Conservation (phyloP, 2,888 invertebrate species). For the Flabesymbios commensalis region DNA sequence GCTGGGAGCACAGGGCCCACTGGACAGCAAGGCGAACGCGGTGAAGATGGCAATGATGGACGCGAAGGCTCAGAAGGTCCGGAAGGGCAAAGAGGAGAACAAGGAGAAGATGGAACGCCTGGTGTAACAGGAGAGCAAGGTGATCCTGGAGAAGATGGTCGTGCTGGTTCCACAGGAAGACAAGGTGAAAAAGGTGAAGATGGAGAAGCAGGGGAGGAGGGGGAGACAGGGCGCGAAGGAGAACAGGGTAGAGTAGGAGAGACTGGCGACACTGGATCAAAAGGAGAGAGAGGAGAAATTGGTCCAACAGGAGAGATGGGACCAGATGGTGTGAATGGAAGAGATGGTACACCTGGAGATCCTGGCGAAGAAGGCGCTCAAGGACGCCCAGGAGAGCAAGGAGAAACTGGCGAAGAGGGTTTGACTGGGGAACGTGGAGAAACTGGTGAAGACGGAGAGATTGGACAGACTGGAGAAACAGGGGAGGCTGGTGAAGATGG, state of each 20-base stretch:
- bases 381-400: conserved; percentile 19
- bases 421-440: conserved; percentile 14
- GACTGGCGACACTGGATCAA: no score
- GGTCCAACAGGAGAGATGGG: no score
- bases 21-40: conserved; percentile 13
- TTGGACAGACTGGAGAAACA: not conserved
- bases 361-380: conserved; percentile 14
- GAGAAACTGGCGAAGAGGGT: conserved; percentile 12
- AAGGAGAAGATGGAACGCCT: conserved; percentile 13
- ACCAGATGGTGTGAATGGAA: no score
- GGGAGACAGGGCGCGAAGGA: no score
- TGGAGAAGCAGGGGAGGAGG: conserved; percentile 14
- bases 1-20: conserved; percentile 9
- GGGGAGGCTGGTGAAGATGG: conserved; percentile 12
- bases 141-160: conserved; percentile 13
- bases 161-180: conserved; percentile 16
- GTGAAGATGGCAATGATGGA: conserved; percentile 6
- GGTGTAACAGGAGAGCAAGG: conserved; percentile 17
- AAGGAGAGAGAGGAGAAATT: no score
- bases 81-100: no score
- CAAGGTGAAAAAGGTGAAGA: conserved; percentile 13
- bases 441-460: no score
- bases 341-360: conserved; percentile 14
- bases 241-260: no score
- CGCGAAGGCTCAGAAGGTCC: no score